A percentile compares a stretch with the other conserved stretches of the same genome.
phyloP scores from a whole-genome alignment of 2,888 invertebrate genomes.

The Phasia obesa region DNA sequence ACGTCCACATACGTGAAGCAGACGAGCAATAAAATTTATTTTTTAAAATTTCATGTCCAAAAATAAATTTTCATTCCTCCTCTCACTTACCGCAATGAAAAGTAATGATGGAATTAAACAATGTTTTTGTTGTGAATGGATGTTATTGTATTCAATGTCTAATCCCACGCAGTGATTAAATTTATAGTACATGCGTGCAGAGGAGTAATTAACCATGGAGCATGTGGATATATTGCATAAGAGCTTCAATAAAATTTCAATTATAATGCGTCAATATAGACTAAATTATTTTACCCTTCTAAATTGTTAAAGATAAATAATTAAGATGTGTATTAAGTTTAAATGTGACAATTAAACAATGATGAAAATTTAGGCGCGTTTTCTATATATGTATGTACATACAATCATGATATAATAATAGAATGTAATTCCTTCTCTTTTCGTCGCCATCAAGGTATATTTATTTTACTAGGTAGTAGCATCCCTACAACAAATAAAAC shows the following conservation, averaged over 20 bases:
- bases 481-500: no score
- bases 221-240: slow-evolving; percentile 43
- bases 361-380: no score
- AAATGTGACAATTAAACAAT: no score
- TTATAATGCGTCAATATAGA: not conserved
- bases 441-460: no score
- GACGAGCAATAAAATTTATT: no score
- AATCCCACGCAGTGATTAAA: slow-evolving; percentile 60
- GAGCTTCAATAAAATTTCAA: not conserved
- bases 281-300: slow-evolving; percentile 44
- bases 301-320: not conserved
- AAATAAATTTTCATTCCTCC: slow-evolving; percentile 27
- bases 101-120: slow-evolving; percentile 50
- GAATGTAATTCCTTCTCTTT: no score
- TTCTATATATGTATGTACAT: no score
- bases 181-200: slow-evolving; percentile 12
- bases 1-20: no score
- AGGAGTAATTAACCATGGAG: slow-evolving; percentile 18
- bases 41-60: slow-evolving; percentile 42
- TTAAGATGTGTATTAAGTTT: no score
- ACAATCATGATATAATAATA: no score
- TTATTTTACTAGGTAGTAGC: no score
- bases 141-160: slow-evolving; percentile 11
- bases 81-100: slow-evolving; percentile 52
- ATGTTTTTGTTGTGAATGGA: not conserved